These are phyloP conservation scores for Anoura caudifer DNA, from an alignment of 2,113 vertebrate genomes.

Conservation along the genomic window DNA sequence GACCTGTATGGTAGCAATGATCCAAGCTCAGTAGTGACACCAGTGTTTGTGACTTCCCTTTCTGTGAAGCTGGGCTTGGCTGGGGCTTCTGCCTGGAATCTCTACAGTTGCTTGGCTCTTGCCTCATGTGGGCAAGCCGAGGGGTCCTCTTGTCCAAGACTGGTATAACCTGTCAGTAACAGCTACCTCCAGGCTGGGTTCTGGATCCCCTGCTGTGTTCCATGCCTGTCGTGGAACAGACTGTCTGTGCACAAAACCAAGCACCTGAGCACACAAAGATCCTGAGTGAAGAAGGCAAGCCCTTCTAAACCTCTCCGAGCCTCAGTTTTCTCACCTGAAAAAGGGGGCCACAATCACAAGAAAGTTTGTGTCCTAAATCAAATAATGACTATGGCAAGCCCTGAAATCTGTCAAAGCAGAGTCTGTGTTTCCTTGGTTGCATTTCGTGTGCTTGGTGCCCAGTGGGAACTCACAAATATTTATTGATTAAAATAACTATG, in stretches of 20 bases:
- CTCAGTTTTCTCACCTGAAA: not conserved
- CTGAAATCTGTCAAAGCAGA: not conserved
- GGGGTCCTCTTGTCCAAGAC: not conserved
- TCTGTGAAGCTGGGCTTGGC: not conserved
- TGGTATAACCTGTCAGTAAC: not conserved
- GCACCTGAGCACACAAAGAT: not conserved
- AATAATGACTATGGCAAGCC: not conserved
- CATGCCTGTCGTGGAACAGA: not conserved
- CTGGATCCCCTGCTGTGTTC: not conserved
- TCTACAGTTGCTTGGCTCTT: not conserved
- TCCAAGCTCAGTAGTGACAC: not conserved
- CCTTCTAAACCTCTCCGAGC: not conserved
- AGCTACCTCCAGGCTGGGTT: not conserved
- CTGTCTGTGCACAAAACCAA: not conserved
- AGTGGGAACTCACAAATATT: not conserved
- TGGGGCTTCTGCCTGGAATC: not conserved
- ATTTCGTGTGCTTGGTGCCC: not conserved
- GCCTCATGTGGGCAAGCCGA: not conserved
- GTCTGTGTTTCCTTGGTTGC: not conserved
- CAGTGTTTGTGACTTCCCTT: not conserved
- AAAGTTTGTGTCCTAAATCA: not conserved
- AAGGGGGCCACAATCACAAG: not conserved
- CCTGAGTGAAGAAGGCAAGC: not conserved
- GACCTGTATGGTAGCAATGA: not conserved
- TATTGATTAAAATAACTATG: not conserved